Base-by-base conservation (phyloP, 2,797 vertebrate genomes). In the Crocidura indochinensis region DNA sequence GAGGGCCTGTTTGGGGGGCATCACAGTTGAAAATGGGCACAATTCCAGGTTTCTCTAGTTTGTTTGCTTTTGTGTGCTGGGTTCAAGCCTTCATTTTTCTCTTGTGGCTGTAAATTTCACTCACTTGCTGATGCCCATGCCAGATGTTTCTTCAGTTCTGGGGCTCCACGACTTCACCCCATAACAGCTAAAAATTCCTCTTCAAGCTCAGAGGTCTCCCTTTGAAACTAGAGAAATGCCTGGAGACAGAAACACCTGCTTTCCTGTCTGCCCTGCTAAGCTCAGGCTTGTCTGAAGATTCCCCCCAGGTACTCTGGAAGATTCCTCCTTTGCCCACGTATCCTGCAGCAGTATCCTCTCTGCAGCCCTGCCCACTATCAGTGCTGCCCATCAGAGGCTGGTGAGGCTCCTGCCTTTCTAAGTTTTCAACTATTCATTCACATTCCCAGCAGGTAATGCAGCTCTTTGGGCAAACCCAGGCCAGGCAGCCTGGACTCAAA, bases 181-280 rank as follows among this genome's bases (percentile, higher is more conserved):
- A 82, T 14, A 71, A 53, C 47, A 80, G 12, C 72, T 76, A 46
- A 88, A 67, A 75, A 8, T 27, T 84, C 17, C 31, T 88, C 20
- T 64, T 53, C 17, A 7, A 56, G 68, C 24, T 77, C 22, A 26
- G 67, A 72, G 47, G 46, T 72, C 69, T 88, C 56, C 47, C 38
- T 77, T 6, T 0, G 2, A 64, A 73, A 78, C 26, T 3, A 53
- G 51, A 94, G 82, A 80, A 73, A 38, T 81, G 76, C 80, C 29
- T 60, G 46, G 60, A 44, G 17, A 51, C 4, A 49, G 49, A 22
- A 53, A 19, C 22, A 38, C 12, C 47, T 75, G 27, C 67, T 78
- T 90, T 92, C 51, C n/a, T 74, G 46, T 15, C 44, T 47, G 67
- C 10, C 26, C 15, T 9, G 3, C 49, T n/a, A 60, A 78, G 73